Percentiles rank a stretch among this genome's conserved stretches.
phyloP scores from a whole-genome alignment of 2,797 vertebrate species.

The Propithecus perrieri region DNA sequence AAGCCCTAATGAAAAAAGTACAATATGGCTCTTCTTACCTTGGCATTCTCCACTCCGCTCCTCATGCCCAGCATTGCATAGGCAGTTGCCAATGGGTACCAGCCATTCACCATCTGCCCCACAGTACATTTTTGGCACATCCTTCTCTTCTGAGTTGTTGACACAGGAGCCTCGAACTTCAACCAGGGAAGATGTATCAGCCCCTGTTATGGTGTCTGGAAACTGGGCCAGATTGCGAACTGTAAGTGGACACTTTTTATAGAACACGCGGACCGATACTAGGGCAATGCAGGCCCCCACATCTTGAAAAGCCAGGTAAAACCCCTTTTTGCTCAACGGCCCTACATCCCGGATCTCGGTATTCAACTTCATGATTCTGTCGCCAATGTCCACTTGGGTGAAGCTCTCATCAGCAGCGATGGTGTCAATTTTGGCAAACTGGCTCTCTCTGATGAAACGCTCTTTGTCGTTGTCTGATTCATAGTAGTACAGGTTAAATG shows the following conservation, averaged over 20 bases:
- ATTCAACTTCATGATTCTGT: slow-evolving; percentile 98
- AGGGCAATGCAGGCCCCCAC: slow-evolving; percentile 97
- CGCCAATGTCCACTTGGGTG: slow-evolving; percentile 98
- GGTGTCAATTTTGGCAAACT: slow-evolving; percentile 97
- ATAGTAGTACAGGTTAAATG: slow-evolving; percentile 98
- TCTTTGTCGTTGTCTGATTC: slow-evolving; percentile 97
- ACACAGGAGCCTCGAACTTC: slow-evolving; percentile 98
- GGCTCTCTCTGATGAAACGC: slow-evolving; percentile 94
- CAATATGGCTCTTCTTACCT: slow-evolving; percentile 88
- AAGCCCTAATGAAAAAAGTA: slow-evolving; percentile 84
- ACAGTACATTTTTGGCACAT: slow-evolving; percentile 99
- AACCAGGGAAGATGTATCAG: slow-evolving; percentile 97
- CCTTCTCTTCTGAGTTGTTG: slow-evolving; percentile 97
- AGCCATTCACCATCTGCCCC: slow-evolving; percentile 98
- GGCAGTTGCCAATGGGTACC: slow-evolving; percentile 98
- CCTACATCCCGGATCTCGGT: slow-evolving; percentile 97
- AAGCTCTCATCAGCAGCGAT: slow-evolving; percentile 98
- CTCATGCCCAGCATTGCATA: slow-evolving; percentile 97
- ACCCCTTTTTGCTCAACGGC: slow-evolving; percentile 92
- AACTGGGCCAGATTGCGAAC: slow-evolving; percentile 97
- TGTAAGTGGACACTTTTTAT: slow-evolving; percentile 96
- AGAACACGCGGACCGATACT: slow-evolving; percentile 96
- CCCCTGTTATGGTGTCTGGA: slow-evolving; percentile 96
- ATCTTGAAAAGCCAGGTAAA: slow-evolving; percentile 98
- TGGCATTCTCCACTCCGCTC: slow-evolving; percentile 95